These are phyloP conservation scores for Cichladusa arquata DNA, from an alignment of 2,113 vertebrate genomes.

Conservation along the genomic window DNA sequence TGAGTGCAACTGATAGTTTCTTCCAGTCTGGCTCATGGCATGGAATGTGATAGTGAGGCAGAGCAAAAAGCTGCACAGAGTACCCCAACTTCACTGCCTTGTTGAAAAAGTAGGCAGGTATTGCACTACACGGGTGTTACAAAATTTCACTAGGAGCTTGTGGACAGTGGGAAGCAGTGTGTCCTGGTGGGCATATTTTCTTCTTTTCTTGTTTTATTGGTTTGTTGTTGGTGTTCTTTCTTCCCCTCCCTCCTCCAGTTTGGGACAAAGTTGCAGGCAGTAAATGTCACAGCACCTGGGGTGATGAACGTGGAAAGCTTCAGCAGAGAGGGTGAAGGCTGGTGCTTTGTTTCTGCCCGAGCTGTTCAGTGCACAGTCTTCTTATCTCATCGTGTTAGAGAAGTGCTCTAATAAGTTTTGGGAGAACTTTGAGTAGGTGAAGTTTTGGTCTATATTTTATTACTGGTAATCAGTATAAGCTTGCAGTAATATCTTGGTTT, in stretches of 20 bases:
- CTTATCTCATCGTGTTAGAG: neutral
- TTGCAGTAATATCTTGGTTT: neutral
- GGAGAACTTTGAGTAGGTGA: slow-evolving; percentile 9
- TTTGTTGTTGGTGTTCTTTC: neutral
- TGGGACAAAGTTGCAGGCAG: neutral
- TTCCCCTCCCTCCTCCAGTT: neutral
- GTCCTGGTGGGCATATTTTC: neutral
- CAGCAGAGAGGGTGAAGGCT: neutral
- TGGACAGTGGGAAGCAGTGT: neutral
- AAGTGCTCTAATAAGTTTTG: neutral
- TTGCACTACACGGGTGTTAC: neutral
- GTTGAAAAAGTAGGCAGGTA: neutral
- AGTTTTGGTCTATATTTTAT: neutral
- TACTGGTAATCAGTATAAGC: neutral
- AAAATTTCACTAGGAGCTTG: neutral
- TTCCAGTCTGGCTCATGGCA: fast-evolving
- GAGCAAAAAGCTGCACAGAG: neutral
- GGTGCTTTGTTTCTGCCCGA: neutral
- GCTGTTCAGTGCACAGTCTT: neutral
- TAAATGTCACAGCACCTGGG: neutral
- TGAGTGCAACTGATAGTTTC: neutral
- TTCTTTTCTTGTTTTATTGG: neutral
- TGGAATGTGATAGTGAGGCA: fast-evolving
- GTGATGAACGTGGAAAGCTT: neutral
- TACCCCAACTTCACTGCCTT: neutral